phyloP scores from a whole-genome alignment of 2,113 vertebrate genomes.

The Bujurquina vittata region DNA sequence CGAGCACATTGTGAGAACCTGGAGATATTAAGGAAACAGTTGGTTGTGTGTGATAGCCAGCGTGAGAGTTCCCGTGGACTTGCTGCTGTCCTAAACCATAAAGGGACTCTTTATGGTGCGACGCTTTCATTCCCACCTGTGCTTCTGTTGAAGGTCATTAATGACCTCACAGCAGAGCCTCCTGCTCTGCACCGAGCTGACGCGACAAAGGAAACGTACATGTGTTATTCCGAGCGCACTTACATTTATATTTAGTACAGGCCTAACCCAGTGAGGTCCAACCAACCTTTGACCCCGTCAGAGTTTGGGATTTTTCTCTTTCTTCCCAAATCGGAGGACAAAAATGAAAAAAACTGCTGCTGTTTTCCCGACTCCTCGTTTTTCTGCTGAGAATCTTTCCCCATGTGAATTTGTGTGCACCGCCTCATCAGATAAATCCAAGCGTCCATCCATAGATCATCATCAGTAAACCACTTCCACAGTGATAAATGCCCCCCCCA shows the following conservation, averaged over 20 bases:
- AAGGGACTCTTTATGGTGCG: not conserved
- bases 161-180: not conserved
- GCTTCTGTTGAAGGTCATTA: not conserved
- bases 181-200: not conserved
- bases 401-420: not conserved
- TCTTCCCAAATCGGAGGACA: not conserved
- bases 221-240: not conserved
- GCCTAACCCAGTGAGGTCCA: not conserved
- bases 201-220: not conserved
- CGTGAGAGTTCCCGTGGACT: not conserved
- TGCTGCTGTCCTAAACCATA: not conserved
- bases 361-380: rapidly evolving
- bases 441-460: conserved; percentile 26
- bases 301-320: not conserved
- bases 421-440: conserved; percentile 7
- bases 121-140: not conserved
- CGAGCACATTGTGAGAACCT: not conserved
- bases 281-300: not conserved
- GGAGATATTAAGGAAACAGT: not conserved
- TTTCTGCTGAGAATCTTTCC: not conserved
- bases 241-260: not conserved
- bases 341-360: not conserved
- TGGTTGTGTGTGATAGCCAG: not conserved
- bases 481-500: conserved; percentile 36
- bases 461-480: conserved; percentile 29